phyloP scores from a whole-genome alignment of 2,888 invertebrate genomes.

The Ditula angustiorana region DNA sequence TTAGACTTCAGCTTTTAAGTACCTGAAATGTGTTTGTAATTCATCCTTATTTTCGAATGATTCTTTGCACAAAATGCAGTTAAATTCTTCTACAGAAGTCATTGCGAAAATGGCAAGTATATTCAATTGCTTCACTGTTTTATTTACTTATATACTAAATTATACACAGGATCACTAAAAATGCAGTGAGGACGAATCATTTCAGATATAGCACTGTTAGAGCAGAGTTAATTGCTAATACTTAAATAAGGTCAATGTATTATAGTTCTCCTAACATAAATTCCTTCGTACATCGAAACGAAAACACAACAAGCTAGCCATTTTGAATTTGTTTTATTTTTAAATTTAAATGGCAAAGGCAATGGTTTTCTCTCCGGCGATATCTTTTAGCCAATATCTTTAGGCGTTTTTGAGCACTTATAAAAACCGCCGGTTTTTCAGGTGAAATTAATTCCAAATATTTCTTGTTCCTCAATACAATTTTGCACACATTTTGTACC shows the following conservation, averaged over 20 bases:
- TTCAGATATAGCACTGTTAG: background rate
- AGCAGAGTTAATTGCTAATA: background rate
- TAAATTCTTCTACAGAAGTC: slow-evolving; percentile 69
- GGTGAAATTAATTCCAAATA: too few species aligned
- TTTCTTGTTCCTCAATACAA: too few species aligned
- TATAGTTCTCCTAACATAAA: background rate
- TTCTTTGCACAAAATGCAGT: slow-evolving; percentile 86
- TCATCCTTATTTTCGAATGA: slow-evolving; percentile 84
- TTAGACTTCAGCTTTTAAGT: slow-evolving; percentile 40
- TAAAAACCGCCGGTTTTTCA: slow-evolving; percentile 1
- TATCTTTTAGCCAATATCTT: background rate
- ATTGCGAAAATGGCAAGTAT: slow-evolving; percentile 46
- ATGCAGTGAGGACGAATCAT: background rate
- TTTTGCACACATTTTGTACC: too few species aligned
- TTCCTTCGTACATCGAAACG: background rate
- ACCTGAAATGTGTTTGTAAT: slow-evolving; percentile 87
- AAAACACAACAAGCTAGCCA: slow-evolving; percentile 54
- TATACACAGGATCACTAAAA: slow-evolving; percentile 13
- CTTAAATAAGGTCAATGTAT: background rate
- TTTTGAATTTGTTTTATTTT: slow-evolving; percentile 50
- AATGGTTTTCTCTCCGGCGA: background rate
- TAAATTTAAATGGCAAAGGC: slow-evolving; percentile 16
- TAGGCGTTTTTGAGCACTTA: slow-evolving; percentile 7
- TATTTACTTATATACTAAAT: slow-evolving; percentile 13
- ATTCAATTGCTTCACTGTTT: slow-evolving; percentile 5